Evolutionary conservation across 2,888 invertebrate genomes (phyloP).

Genomic region (Pristionchus entomophagus): DNA sequence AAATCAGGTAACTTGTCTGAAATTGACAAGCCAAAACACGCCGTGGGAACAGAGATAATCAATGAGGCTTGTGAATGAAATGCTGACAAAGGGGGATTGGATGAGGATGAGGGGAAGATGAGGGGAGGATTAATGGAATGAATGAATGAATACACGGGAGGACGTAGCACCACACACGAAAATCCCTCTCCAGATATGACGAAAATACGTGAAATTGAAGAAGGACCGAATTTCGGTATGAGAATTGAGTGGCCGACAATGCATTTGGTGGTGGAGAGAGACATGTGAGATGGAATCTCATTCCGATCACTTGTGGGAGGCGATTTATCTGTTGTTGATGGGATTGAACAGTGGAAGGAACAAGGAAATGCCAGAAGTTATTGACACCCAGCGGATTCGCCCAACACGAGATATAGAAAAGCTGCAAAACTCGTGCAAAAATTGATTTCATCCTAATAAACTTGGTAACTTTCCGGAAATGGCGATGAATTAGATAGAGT

Average conservation of each 20-base stretch:
- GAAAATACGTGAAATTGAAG: slow-evolving; percentile 30
- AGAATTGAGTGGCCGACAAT: background rate
- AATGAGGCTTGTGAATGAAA: no score
- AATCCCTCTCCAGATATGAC: background rate
- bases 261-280: slow-evolving; percentile 1
- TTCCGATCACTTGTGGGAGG: slow-evolving; percentile 18
- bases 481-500: background rate
- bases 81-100: no score
- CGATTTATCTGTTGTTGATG: slow-evolving; percentile 24
- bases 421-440: background rate
- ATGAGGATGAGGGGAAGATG: background rate
- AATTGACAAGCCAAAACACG: background rate
- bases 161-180: background rate
- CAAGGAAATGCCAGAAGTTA: background rate
- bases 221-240: background rate
- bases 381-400: background rate
- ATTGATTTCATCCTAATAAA: background rate
- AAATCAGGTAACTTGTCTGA: no score
- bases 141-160: background rate
- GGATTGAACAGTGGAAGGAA: slow-evolving; percentile 28
- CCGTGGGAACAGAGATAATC: background rate
- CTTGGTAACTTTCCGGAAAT: no score
- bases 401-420: background rate
- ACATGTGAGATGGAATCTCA: slow-evolving; percentile 28
- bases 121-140: background rate